Evolutionary conservation across 2,888 invertebrate species (phyloP).

Genomic region (Brenthis ino): DNA sequence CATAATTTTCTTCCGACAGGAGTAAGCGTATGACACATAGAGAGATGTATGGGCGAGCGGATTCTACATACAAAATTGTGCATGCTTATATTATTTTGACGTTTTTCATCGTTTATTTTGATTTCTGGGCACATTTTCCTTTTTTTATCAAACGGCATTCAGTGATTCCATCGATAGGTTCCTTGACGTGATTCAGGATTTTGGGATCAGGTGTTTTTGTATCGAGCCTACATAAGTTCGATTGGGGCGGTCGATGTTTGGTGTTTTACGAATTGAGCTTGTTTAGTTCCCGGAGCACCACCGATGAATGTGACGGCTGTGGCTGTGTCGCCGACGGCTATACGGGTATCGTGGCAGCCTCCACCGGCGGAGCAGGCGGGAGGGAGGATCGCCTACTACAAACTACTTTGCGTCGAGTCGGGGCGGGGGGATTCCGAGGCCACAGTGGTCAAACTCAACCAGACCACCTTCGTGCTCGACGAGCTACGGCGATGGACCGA

Average conservation of each 20-base stretch:
- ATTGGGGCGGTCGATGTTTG: constrained; percentile 36
- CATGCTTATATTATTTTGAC: constrained; percentile 64
- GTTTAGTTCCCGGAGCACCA: constrained; percentile 96
- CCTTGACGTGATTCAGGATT: neutral
- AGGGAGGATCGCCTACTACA: constrained; percentile 97
- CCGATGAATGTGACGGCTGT: constrained; percentile 96
- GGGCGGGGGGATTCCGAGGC: constrained; percentile 93
- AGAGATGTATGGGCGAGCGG: constrained; percentile 79
- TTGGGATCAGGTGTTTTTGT: neutral
- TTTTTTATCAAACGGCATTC: constrained; percentile 73
- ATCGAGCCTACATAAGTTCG: constrained; percentile 40
- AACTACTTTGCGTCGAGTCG: constrained; percentile 93
- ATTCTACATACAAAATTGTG: constrained; percentile 63
- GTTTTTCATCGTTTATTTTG: constrained; percentile 55
- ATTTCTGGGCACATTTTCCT: constrained; percentile 49
- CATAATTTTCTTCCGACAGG: constrained; percentile 67
- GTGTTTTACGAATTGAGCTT: constrained; percentile 59
- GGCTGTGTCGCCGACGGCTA: constrained; percentile 93
- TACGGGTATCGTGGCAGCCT: constrained; percentile 95
- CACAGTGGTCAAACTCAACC: constrained; percentile 89
- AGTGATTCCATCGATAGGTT: constrained; percentile 77
- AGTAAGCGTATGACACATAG: constrained; percentile 66
- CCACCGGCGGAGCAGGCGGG: constrained; percentile 95
- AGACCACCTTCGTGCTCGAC: constrained; percentile 90
- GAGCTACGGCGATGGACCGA: constrained; percentile 97